Base-by-base conservation (phyloP, 2,888 invertebrate genomes). In the Diogma glabrata region DNA sequence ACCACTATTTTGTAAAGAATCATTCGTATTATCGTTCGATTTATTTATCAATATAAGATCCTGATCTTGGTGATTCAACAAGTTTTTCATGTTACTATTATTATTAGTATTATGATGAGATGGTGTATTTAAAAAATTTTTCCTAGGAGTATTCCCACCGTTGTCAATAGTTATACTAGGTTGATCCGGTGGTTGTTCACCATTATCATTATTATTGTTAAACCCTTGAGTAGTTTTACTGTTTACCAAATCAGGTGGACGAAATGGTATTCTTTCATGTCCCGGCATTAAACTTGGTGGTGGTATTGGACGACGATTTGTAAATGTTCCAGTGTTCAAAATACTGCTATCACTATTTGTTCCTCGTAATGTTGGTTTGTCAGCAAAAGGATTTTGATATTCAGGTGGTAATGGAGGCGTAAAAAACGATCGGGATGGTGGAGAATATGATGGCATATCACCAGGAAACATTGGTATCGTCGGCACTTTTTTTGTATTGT, bases 341-440 rank as follows among this genome's bases (percentile, higher is more conserved):
- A 66, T 55, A 1, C 63, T 54, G n/a, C 70, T 69, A 40, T 79
- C 79, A 28, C 76, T 75, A 59, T 78, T 77, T n/a, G 78, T 75
- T 59, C 85, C 86, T 61, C 89, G 76, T 53, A 90, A 72, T 46
- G 89, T 90, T 49, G 89, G 89, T 67, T 87, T 89, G 65, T 89
- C 87, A n/a, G 87, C 87, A 64, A 89, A 89, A 1, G 89, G 88
- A 71, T 87, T 87, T 55, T 81, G 77, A 64, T 85, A 87, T 67
- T 87, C 87, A 8, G 86, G 87, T 12, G 88, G 89, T 57, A 89
- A 67, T 0, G 88, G 88, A 2, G 89, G 89, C 1, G 89, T 89
- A 68, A 85, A 82, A 66, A 87, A 83, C 12, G 82, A 76, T 52
- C 87, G 72, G 26, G 84, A 84, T 19, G 89, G 88, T 49, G 87